These are phyloP conservation scores for Nebria brevicollis DNA, from an alignment of 2,888 invertebrate genomes.

Conservation along the genomic window DNA sequence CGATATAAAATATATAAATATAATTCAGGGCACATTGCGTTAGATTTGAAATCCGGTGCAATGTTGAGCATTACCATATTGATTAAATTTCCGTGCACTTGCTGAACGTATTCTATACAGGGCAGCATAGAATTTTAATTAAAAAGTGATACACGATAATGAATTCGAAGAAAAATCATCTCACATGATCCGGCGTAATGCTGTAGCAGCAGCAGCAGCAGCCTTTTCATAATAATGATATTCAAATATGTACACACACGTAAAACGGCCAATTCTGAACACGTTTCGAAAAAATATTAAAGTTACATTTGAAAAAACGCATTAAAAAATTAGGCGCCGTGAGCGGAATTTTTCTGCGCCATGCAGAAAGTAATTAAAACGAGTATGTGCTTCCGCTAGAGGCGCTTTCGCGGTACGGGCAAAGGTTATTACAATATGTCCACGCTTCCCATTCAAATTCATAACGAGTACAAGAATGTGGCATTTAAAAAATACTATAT, in stretches of 20 bases:
- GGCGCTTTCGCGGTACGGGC: neutral
- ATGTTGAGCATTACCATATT: neutral
- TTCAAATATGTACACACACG: slow-evolving; percentile 32
- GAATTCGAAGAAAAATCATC: neutral
- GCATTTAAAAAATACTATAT: neutral
- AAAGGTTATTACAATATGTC: slow-evolving; percentile 5
- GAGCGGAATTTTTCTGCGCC: slow-evolving; percentile 39
- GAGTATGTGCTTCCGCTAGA: neutral
- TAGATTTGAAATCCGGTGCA: no score
- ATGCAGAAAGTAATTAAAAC: slow-evolving; percentile 39
- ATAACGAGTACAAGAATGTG: neutral
- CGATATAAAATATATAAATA: no score
- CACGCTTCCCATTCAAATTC: neutral
- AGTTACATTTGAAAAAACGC: slow-evolving; percentile 43
- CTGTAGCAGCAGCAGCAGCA: no score
- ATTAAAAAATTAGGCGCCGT: slow-evolving; percentile 45
- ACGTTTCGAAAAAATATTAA: slow-evolving; percentile 45
- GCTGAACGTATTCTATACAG: neutral
- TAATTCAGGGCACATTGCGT: no score
- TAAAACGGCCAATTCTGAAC: slow-evolving; percentile 35
- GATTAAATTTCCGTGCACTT: neutral
- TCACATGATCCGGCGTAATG: neutral
- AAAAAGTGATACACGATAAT: neutral
- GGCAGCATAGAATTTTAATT: neutral
- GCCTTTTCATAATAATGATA: slow-evolving; percentile 16